These are phyloP conservation scores for Ecliptopera silaceata DNA, from an alignment of 2,888 invertebrate genomes.

Conservation along the genomic window DNA sequence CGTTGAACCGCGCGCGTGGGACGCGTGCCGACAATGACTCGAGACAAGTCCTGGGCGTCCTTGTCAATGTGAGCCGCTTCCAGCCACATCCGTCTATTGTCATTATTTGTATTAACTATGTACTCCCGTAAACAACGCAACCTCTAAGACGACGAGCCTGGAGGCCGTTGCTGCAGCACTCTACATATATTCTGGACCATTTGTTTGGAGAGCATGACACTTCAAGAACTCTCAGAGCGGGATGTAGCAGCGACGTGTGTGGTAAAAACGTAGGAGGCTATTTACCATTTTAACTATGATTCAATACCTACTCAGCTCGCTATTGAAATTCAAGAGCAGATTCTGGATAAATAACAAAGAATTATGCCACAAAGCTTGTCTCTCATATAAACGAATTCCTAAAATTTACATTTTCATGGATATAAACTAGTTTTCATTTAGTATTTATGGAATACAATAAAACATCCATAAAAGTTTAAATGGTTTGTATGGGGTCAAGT, in stretches of 20 bases:
- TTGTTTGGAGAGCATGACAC: conserved; percentile 25
- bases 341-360: conserved; percentile 35
- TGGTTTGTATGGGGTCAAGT: conserved; percentile 73
- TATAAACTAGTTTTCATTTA: conserved; percentile 60
- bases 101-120: conserved; percentile 74
- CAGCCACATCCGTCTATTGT: conserved; percentile 82
- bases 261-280: conserved; percentile 60
- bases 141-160: conserved; percentile 65
- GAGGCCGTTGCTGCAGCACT: conserved; percentile 35
- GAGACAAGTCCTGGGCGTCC: conserved; percentile 81
- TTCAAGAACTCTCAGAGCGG: conserved; percentile 23
- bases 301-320: conserved; percentile 29
- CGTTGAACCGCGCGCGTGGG: conserved; percentile 73
- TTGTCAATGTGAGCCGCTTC: conserved; percentile 83
- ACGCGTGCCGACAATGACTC: conserved; percentile 75
- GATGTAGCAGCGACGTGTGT: conserved; percentile 52
- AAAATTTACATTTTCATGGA: conserved; percentile 62
- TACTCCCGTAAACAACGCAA: conserved; percentile 71
- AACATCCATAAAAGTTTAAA: conserved; percentile 68
- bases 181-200: conserved; percentile 42
- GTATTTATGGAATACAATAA: conserved; percentile 69
- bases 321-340: conserved; percentile 32
- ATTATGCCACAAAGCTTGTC: conserved; percentile 42
- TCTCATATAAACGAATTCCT: conserved; percentile 31
- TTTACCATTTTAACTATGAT: conserved; percentile 44